Evolutionary conservation across 2,888 invertebrate genomes (phyloP), one percentile per base, ranked within the genome.

Genomic region (Tricholauxania praeusta): DNA sequence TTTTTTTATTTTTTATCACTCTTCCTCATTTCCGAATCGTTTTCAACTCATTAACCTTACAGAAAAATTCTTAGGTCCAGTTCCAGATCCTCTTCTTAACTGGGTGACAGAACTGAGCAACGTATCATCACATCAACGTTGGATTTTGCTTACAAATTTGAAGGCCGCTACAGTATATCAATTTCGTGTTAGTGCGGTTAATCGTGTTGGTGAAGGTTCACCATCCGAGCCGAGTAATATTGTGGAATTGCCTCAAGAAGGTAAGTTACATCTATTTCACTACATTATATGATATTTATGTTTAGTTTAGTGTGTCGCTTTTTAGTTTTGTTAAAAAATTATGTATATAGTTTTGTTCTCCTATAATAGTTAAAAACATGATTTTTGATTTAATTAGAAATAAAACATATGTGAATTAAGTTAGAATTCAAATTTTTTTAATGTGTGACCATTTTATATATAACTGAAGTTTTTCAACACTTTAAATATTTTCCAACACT

Each of bases 131-230:
- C 90, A 90, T 69, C 92, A 92, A 78, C 91, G 95, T 64, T 95
- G 93, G 92, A 91, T 94, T 14, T 86, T 96, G 52, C 89, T 98
- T 65, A 93, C 92, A 57, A 94, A 94, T 83, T 89, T 99, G 64
- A 96, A 96, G 87, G 98, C 99, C 0, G 97, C 98, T 0, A 94
- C 96, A 0, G 94, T 95, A 0, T 99, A 99, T 87, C 97, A 98
- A 86, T 99, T 99, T 88, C 90, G 98, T 76, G 95, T 99, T n/a
- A 95, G 95, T 76, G 97, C 99, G 15, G 94, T 97, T 14, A 99
- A 99, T 87, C 93, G 94, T 66, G 97, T 98, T 1, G 99, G 99
- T 0, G 96, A 98, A 85, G 98, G 99, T 4, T 93, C 94, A 1
- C 92, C 96, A 2, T 97, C 97, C 0, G 93, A 94, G 74, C 94